Conservation (phyloP, 2,113 vertebrate genomes). For the Peucedramus taeniatus region DNA sequence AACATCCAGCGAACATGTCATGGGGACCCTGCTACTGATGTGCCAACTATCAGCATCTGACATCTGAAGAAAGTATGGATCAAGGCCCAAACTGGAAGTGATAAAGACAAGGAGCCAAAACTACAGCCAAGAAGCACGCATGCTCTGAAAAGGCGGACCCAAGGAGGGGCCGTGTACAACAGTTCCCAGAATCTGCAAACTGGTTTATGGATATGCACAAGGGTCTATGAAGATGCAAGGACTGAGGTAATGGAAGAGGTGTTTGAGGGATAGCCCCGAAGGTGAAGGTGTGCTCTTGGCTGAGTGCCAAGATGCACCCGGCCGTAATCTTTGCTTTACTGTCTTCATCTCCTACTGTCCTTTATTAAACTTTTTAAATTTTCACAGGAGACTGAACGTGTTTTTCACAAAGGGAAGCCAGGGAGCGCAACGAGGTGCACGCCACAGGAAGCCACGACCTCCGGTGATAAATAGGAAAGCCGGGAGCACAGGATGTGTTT, state of each 20-base stretch:
- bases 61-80: accelerated
- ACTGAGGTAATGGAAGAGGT: not conserved
- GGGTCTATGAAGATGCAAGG: not conserved
- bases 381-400: not conserved
- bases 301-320: not conserved
- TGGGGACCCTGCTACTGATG: not conserved
- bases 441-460: constrained; percentile 72
- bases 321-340: not conserved
- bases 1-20: not conserved
- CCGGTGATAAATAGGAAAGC: constrained; percentile 74
- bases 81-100: not conserved
- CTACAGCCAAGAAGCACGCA: not conserved
- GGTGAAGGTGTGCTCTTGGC: not conserved
- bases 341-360: not conserved
- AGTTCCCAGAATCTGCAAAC: not conserved
- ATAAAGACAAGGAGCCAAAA: not conserved
- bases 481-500: constrained; percentile 66
- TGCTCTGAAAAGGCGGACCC: not conserved
- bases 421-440: not conserved
- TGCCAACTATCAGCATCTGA: not conserved
- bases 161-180: not conserved
- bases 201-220: not conserved
- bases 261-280: not conserved
- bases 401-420: not conserved
- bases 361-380: not conserved